Conservation (phyloP, 2,113 vertebrate genomes). For the Cheilinus undulatus region DNA sequence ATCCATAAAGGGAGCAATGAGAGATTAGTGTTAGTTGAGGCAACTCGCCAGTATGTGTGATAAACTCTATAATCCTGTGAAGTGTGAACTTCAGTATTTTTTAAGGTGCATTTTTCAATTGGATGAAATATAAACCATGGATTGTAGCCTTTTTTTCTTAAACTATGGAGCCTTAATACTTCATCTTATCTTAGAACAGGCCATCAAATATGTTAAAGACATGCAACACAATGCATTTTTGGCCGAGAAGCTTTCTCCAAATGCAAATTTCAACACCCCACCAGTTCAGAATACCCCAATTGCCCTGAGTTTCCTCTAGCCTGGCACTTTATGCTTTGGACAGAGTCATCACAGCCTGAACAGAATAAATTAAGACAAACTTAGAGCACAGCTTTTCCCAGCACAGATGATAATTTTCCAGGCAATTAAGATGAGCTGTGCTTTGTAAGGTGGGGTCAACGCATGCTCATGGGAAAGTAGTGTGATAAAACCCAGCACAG, state of each 20-base stretch:
- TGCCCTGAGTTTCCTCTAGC: slow-evolving; percentile 61
- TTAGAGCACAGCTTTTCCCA: slow-evolving; percentile 52
- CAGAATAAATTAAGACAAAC: slow-evolving; percentile 64
- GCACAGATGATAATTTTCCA: slow-evolving; percentile 79
- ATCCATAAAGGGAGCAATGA: slow-evolving; percentile 46
- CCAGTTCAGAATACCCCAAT: slow-evolving; percentile 65
- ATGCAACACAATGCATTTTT: slow-evolving; percentile 41
- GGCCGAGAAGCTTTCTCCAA: slow-evolving; percentile 57
- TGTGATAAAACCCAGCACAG: slow-evolving; percentile 58
- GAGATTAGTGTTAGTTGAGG: slow-evolving; percentile 35
- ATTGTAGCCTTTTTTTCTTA: no score
- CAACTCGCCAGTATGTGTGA: slow-evolving; percentile 9
- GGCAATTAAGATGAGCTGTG: slow-evolving; percentile 74
- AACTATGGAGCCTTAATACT: no score
- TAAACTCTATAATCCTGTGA: neutral
- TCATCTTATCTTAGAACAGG: no score
- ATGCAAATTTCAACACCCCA: slow-evolving; percentile 54
- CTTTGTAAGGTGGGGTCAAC: slow-evolving; percentile 68
- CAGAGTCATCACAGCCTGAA: slow-evolving; percentile 52
- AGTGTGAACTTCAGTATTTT: neutral
- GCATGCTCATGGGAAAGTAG: slow-evolving; percentile 58
- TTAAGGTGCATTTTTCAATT: neutral
- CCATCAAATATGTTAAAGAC: no score
- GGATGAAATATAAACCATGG: neutral
- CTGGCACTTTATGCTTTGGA: slow-evolving; percentile 66